phyloP scores from a whole-genome alignment of 2,113 vertebrate species.

The Ramphastos sulfuratus region DNA sequence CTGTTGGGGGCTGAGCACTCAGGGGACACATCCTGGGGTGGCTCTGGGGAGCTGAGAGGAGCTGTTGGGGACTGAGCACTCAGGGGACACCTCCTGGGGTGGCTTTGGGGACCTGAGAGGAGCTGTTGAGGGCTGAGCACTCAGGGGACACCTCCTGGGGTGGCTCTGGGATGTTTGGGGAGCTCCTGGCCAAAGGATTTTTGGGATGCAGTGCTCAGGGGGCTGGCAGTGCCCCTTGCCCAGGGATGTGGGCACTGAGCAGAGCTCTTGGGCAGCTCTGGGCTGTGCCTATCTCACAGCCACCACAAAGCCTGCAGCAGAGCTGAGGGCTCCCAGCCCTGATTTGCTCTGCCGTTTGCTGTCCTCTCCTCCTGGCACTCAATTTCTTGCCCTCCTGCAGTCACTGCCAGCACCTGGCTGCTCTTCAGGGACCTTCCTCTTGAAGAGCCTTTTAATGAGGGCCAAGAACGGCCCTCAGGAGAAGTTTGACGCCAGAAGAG shows the following conservation, averaged over 20 bases:
- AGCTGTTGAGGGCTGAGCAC: too few species aligned
- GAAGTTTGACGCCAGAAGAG: background rate
- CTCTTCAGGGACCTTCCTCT: background rate
- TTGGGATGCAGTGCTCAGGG: background rate
- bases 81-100: too few species aligned
- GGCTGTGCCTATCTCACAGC: background rate
- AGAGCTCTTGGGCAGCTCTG: background rate
- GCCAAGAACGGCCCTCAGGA: rapidly evolving
- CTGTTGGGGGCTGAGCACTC: too few species aligned
- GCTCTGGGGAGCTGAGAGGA: too few species aligned
- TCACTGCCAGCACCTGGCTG: background rate
- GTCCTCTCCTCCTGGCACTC: background rate
- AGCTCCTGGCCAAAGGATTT: too few species aligned
- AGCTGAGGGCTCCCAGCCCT: rapidly evolving
- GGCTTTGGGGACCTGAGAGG: too few species aligned
- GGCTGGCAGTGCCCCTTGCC: background rate
- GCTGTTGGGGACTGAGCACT: too few species aligned
- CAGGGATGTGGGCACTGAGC: too few species aligned
- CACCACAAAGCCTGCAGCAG: background rate
- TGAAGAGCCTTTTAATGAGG: constrained; percentile 42
- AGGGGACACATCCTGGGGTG: too few species aligned
- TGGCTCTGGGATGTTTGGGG: too few species aligned
- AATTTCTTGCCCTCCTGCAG: too few species aligned
- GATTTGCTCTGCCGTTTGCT: background rate
- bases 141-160: too few species aligned